Evolutionary conservation across 2,888 invertebrate species (phyloP), one percentile per base, ranked within the genome.

Genomic region (Fragum fragum): DNA sequence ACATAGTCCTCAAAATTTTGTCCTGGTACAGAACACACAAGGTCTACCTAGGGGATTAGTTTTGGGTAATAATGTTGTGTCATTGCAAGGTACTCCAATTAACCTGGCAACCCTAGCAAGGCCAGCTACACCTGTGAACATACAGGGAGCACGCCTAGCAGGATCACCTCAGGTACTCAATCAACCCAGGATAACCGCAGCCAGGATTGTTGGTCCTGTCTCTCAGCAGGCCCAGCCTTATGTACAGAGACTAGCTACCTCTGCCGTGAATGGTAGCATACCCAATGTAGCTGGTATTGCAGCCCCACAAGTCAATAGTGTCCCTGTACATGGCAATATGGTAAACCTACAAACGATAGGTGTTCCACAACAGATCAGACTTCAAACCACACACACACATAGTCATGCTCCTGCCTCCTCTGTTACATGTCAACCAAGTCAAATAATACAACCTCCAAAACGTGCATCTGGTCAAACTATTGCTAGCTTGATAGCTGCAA

Each of bases 11-110:
- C 86, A 86, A 42, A 86, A 83, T 73, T 66, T 86, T 16, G 81
- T 86, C 1, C 53, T 86, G 11, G 55, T 86, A 7, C 86, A 86
- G 47, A 81, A 81, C 11, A 74, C 83, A 75, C 86, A 86, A 53
- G 83, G 83, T 29, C 75, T 86, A 29, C 79, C 81, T 0, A 78
- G 79, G 29, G 83, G 83, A 0, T 61, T 86, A 42, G 73, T 86
- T 28, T 70, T 86, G 29, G 86, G 86, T 6, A 83, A 76, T 68
- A 83, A 73, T 74, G 57, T 86, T 11, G 68, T 86, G 11, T 83
- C 86, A 23, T 75, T 86, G 14, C 83, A 83, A 59, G 83, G 83
- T 11, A 74, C 81, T 23, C 79, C 83, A 5, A 52, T 85, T 3
- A 83, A 81, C 42, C 26, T 86, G 18, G 73, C 81, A 14, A 72